Conservation (phyloP, 1,140 invertebrate genomes). For the Drosophila pallidifrons region DNA sequence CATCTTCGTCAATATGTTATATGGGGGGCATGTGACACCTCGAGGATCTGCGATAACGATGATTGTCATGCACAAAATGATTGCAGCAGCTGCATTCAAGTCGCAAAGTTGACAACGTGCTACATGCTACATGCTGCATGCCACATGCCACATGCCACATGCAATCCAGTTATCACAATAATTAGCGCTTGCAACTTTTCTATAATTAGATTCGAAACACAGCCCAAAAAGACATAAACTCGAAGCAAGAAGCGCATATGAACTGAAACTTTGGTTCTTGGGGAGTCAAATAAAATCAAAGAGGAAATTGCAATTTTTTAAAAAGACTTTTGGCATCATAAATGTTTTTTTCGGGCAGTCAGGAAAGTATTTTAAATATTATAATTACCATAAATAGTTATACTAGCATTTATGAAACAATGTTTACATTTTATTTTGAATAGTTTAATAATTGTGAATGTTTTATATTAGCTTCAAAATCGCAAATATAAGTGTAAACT, state of each 20-base stretch:
- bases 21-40: conserved; percentile 17
- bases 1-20: conserved; percentile 12
- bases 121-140: not conserved
- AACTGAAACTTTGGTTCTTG: not conserved
- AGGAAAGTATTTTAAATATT: too few relatives aligned
- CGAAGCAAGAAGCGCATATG: not conserved
- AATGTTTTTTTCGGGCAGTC: too few relatives aligned
- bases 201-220: not conserved
- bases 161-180: not conserved
- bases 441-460: too few relatives aligned
- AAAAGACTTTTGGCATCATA: too few relatives aligned
- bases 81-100: not conserved
- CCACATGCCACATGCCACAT: not conserved
- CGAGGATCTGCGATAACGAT: conserved; percentile 22
- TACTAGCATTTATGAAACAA: too few relatives aligned
- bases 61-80: conserved; percentile 16
- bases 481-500: too few relatives aligned
- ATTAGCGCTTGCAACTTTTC: not conserved
- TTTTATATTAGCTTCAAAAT: too few relatives aligned
- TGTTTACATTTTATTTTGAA: too few relatives aligned
- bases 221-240: not conserved
- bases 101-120: not conserved
- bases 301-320: too few relatives aligned
- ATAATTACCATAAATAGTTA: too few relatives aligned
- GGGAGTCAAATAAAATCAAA: not conserved